Conservation (phyloP, 2,888 invertebrate species). For the Bombylius discolor region DNA sequence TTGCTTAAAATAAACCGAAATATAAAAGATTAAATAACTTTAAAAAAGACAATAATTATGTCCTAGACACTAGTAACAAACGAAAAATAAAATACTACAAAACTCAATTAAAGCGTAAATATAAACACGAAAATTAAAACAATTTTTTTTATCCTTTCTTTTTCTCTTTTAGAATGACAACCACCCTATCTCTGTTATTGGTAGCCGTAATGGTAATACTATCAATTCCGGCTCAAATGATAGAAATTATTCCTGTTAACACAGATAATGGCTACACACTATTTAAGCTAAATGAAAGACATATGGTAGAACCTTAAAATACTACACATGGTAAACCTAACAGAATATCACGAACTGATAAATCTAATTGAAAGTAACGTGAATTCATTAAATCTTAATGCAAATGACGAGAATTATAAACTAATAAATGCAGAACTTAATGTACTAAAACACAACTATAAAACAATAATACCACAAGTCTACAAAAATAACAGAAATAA, state of each 20-base stretch:
- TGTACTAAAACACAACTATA: background rate
- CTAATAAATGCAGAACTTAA: background rate
- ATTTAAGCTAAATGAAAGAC: no score
- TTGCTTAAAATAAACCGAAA: slow-evolving; percentile 1
- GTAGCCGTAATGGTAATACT: background rate
- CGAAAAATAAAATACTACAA: background rate
- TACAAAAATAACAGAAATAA: background rate
- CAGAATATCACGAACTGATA: background rate
- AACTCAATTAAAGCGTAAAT: background rate
- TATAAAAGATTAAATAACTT: slow-evolving; percentile 1
- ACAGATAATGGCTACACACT: no score
- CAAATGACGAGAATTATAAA: background rate
- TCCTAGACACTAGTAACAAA: background rate
- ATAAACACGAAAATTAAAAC: background rate
- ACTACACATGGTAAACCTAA: background rate
- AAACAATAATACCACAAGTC: background rate
- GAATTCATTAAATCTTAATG: background rate
- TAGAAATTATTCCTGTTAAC: background rate
- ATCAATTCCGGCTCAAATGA: background rate
- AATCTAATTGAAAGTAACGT: background rate
- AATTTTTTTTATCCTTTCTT: background rate
- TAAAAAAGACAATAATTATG: background rate
- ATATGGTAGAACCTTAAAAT: background rate
- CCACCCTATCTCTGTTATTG: background rate
- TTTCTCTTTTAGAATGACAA: background rate